Conservation (phyloP, 1,140 invertebrate species). For the Solen grandis region DNA sequence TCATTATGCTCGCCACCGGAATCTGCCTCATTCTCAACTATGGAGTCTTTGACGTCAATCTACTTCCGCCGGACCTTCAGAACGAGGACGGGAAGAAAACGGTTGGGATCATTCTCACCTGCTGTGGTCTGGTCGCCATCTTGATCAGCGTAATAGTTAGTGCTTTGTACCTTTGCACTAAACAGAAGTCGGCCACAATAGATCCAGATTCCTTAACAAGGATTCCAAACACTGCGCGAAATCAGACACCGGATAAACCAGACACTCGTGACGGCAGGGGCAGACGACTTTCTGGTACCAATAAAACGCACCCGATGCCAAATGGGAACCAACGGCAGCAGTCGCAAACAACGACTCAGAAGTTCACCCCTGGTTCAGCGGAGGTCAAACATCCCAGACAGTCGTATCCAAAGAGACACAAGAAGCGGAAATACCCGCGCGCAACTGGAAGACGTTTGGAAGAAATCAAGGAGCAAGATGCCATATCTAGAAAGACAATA, state of each 20-base stretch:
- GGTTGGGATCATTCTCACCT: constrained; percentile 54
- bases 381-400: constrained; percentile 42
- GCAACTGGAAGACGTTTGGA: constrained; percentile 21
- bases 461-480: constrained; percentile 49
- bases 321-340: constrained; percentile 6
- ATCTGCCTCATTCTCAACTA: constrained; percentile 59
- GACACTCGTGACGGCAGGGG: neutral
- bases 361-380: constrained; percentile 32
- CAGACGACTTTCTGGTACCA: neutral
- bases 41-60: constrained; percentile 35
- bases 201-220: constrained; percentile 35
- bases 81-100: constrained; percentile 52
- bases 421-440: constrained; percentile 3
- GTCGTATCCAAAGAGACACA: neutral
- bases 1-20: constrained; percentile 52
- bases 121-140: constrained; percentile 34
- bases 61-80: constrained; percentile 55
- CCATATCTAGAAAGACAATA: constrained; percentile 47
- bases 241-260: constrained; percentile 21
- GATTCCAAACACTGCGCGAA: constrained; percentile 23
- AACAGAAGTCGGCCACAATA: constrained; percentile 21
- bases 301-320: neutral
- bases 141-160: constrained; percentile 48
- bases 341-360: neutral
- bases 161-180: constrained; percentile 43